These are phyloP conservation scores for Hoplodrina blanda DNA, from an alignment of 2,888 invertebrate genomes.

Conservation along the genomic window DNA sequence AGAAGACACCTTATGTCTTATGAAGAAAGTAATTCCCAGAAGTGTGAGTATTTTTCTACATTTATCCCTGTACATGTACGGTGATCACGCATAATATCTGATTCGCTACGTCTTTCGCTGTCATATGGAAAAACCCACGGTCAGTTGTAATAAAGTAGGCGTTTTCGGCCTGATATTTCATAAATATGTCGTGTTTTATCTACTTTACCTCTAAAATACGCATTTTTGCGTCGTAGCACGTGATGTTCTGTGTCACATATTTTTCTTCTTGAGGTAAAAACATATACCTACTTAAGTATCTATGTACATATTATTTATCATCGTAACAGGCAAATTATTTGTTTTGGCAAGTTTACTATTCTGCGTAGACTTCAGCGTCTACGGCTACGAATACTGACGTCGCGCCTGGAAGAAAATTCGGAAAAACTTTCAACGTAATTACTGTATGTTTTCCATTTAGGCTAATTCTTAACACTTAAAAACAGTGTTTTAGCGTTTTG, in stretches of 20 bases:
- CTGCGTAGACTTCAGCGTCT: background rate
- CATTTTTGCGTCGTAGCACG: background rate
- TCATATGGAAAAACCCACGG: conserved; percentile 18
- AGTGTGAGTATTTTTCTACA: background rate
- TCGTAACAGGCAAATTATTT: conserved; percentile 5
- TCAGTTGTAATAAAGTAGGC: conserved; percentile 1
- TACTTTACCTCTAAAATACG: conserved; percentile 9
- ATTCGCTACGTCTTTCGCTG: conserved; percentile 9
- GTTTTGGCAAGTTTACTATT: conserved; percentile 2
- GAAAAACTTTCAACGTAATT: background rate
- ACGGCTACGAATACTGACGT: background rate
- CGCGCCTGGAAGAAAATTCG: background rate
- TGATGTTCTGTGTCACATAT: background rate
- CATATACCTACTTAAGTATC: too few species aligned
- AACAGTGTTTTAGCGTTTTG: background rate
- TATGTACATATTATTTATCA: too few species aligned
- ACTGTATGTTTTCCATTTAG: background rate
- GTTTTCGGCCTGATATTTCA: conserved; percentile 13
- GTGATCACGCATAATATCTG: background rate
- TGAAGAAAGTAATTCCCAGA: conserved; percentile 21
- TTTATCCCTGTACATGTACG: conserved; percentile 5
- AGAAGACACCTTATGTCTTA: too few species aligned
- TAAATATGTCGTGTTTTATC: conserved; percentile 15
- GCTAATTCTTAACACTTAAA: background rate
- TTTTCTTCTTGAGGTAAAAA: background rate